These are phyloP conservation scores for Conus ventricosus DNA, from an alignment of 1,140 invertebrate genomes.

Conservation along the genomic window DNA sequence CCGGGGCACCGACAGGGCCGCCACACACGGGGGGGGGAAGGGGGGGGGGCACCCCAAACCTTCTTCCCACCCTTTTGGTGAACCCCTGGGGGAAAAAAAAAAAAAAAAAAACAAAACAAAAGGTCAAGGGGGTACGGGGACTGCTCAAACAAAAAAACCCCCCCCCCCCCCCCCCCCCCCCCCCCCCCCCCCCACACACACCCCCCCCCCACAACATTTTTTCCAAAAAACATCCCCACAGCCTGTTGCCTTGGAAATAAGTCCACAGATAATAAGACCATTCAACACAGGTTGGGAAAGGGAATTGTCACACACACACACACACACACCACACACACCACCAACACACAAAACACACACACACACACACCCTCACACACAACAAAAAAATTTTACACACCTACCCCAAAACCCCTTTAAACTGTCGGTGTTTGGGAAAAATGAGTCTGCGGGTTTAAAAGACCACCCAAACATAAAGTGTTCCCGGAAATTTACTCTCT, in stretches of 20 bases:
- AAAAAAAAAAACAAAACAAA: too few species aligned
- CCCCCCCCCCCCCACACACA: too few species aligned
- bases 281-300: neutral
- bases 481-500: too few species aligned
- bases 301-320: neutral
- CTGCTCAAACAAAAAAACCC: neutral
- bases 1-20: conserved; percentile 87
- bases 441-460: too few species aligned
- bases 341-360: neutral
- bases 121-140: too few species aligned
- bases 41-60: conserved; percentile 88
- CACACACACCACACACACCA: neutral
- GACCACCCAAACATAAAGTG: too few species aligned
- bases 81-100: conserved; percentile 74
- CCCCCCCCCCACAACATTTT: neutral
- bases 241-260: neutral
- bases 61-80: conserved; percentile 84
- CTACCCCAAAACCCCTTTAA: neutral
- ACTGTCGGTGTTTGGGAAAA: neutral
- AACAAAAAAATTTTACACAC: too few species aligned
- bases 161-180: too few species aligned
- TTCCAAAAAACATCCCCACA: neutral
- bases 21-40: conserved; percentile 85
- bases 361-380: conserved; percentile 25
- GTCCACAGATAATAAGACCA: too few species aligned